Base-by-base conservation (phyloP, 2,797 vertebrate species). In the Menidia menidia region DNA sequence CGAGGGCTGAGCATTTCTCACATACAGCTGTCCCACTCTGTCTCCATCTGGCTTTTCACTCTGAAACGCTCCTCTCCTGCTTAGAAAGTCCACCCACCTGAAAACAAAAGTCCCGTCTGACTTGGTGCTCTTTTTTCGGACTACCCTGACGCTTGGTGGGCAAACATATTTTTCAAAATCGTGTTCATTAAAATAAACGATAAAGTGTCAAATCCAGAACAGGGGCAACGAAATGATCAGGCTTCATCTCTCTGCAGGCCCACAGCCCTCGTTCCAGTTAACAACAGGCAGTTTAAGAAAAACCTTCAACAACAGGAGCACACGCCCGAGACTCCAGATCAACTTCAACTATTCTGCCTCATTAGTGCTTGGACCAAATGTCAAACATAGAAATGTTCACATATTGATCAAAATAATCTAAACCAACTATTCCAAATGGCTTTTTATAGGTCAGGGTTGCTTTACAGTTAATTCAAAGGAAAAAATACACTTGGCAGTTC, bases 1-100 rank as follows among this genome's bases (percentile, higher is more conserved):
- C 19, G 78, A 76, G 64, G 64, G 72, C 60, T 73, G 64, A 84
- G 78, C 75, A 86, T 79, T 91, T 87, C 85, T 87, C 86, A 84
- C 89, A 88, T 84, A 78, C 82, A 91, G 74, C 72, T 42, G 71
- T 71, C 80, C 80, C 76, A 84, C 78, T 83, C 74, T 33, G 74
- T 61, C 68, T 70, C 73, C 1, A 70, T 61, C 75, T 66, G 68
- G 39, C 30, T 60, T 64, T 60, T 68, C 56, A 75, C 31, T 60
- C 61, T 61, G 25, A 52, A 35, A 73, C 43, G 65, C 43, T 56
- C 11, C 18, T 64, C 6, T 56, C 14, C 43, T 32, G 50, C 57
- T 63, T 57, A 67, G 39, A 25, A 64, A 60, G n/a, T 66, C 45
- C 10, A 6, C 18, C 58, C 35, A 68, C 50, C 56, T 35, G 42